Percentiles rank a stretch among this genome's conserved stretches.
phyloP scores from a whole-genome alignment of 2,888 invertebrate species.

The Nemoura dubitans region DNA sequence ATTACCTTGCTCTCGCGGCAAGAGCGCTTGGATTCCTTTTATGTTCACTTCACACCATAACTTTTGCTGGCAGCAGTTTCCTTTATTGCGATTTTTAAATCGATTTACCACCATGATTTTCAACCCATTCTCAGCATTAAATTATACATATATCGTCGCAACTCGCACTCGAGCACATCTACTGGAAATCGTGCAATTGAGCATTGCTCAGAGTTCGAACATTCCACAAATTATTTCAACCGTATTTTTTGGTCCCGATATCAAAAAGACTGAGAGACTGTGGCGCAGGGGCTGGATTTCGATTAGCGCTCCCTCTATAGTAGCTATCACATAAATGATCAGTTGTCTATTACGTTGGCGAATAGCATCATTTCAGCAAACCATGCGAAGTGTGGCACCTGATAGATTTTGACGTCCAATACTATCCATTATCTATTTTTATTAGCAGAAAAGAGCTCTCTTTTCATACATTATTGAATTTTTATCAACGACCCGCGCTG shows the following conservation, averaged over 20 bases:
- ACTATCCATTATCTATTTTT: conserved; percentile 5
- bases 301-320: neutral
- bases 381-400: neutral
- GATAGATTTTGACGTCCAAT: neutral
- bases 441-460: neutral
- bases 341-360: neutral
- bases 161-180: neutral
- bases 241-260: neutral
- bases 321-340: neutral
- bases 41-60: neutral
- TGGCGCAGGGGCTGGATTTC: neutral
- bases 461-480: neutral
- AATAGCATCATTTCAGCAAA: neutral
- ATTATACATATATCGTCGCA: neutral
- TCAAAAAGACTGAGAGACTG: neutral
- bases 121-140: neutral
- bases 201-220: neutral
- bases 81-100: neutral
- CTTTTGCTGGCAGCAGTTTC: neutral
- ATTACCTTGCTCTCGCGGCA: neutral
- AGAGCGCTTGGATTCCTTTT: neutral
- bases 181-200: neutral
- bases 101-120: neutral
- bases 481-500: neutral
- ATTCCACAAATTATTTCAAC: neutral